A percentile compares a stretch with the other conserved stretches of the same genome.
phyloP scores from a whole-genome alignment of 2,797 vertebrate species.

The Eospalax fontanierii region DNA sequence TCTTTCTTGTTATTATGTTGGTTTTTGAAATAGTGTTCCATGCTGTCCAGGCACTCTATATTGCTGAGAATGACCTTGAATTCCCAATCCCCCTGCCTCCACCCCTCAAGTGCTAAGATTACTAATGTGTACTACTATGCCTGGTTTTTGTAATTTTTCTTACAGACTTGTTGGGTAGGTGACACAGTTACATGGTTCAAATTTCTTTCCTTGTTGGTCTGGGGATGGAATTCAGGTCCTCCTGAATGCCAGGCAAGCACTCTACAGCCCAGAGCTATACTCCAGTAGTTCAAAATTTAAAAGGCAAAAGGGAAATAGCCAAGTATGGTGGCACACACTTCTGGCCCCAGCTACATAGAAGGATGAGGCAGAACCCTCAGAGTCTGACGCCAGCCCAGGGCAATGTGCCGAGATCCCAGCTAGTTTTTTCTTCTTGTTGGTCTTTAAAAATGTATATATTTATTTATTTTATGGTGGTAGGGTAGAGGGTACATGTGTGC shows the following conservation, averaged over 20 bases:
- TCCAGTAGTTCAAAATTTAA: background rate
- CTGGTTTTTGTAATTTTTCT: background rate
- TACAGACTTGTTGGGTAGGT: background rate
- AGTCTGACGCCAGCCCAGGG: background rate
- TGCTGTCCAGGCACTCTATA: background rate
- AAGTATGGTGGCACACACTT: background rate
- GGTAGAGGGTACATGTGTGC: background rate
- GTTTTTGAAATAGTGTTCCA: background rate
- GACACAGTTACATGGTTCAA: background rate
- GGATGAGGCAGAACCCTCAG: background rate
- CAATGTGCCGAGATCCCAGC: background rate
- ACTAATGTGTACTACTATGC: background rate
- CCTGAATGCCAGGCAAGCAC: background rate
- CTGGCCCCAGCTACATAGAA: background rate
- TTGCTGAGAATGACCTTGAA: background rate
- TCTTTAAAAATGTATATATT: background rate
- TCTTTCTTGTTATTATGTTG: background rate
- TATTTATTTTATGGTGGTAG: background rate
- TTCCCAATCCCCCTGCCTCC: background rate
- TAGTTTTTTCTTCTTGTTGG: background rate
- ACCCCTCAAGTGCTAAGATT: background rate
- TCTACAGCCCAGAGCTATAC: background rate
- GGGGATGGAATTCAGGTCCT: background rate
- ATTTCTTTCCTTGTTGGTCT: background rate
- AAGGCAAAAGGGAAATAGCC: background rate